Evolutionary conservation across 2,797 vertebrate genomes (phyloP), one percentile per base, ranked within the genome.

Genomic region (Luscinia luscinia): DNA sequence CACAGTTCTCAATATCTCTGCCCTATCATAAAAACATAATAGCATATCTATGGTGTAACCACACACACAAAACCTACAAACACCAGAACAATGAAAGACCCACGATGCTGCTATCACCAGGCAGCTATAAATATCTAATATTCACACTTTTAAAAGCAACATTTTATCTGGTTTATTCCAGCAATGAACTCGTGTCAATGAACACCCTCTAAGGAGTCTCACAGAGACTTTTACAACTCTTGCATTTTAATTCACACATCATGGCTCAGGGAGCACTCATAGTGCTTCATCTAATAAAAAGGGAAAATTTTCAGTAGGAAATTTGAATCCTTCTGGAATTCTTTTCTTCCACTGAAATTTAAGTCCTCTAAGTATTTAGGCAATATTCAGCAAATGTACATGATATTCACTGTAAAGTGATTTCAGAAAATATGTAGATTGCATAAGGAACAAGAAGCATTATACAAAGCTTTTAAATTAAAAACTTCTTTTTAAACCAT

Each of bases 101-200:
- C 45, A 45, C 9, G 13, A 59, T 16, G 57, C 66, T 72, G 45
- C 61, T 91, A 84, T 48, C 20, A 4, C 51, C 27, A 75, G 54
- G 66, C 79, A 82, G 92, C 70, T 91, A 79, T 22, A 91, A 90
- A 87, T 76, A 86, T 34, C 79, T 86, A 92, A 62, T 68, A 82
- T 51, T 90, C 48, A 70, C 72, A 36, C 22, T 62, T 86, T 78
- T 67, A 40, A 6, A 92, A 84, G 62, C n/a, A 74, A 67, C n/a
- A 48, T 58, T 94, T 84, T 94, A 82, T 73, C 89, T 62, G 57
- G 51, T 76, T 87, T 70, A n/a, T 67, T 68, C 67, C 64, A 84
- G 55, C 38, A 84, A 63, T 76, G 58, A 95, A 79, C 51, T 76
- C 2, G 7, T 46, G 55, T 64, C 41, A 54, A 32, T 54, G 30